Evolutionary conservation across 2,888 invertebrate genomes (phyloP), one percentile per base, ranked within the genome.

Genomic region (Leptopterna dolabrata): DNA sequence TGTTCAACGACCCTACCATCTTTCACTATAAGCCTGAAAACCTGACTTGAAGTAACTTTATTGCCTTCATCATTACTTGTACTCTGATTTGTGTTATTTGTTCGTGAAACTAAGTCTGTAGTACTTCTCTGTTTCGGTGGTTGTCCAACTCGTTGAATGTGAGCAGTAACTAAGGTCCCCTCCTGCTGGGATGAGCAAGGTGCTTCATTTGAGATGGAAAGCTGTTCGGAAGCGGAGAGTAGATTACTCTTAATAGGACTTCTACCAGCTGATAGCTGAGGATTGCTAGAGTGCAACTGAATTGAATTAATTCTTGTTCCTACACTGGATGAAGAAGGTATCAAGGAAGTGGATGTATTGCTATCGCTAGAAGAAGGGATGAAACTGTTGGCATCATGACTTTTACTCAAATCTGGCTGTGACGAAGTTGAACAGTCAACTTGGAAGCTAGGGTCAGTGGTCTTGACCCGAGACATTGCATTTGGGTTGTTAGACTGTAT

Each of bases 81-180:
- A 45, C 19, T 43, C 9, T 81, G 45, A 41, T 87, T 84, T 24
- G 76, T 43, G 24, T 71, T 70, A 43, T 87, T 88, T 76, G 29
- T 51, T 36, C 36, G 81, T 41, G 41, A 30, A 63, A 41, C 51
- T 71, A 81, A 81, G 45, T 78, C 86, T 51, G 84, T 29, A 14
- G 80, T 43, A 36, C 71, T 82, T 71, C 73, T 82, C 80, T 76
- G 88, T 76, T 87, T 88, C 27, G 71, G 84, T 19, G 92, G 92
- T 89, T 92, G 92, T 7, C 93, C 92, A 82, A 93, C 91, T 89
- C 92, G 90, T 89, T 93, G 92, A 78, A 93, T 93, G 89, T 93
- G 93, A n/a, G 93, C 92, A 29, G 90, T 92, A 92, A 7, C 92
- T 92, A 76, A 19, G 86, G 92, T 92, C 6, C 92, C 92, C 89